Evolutionary conservation across 2,888 invertebrate genomes (phyloP), one percentile per base, ranked within the genome.

Genomic region (Tenodera sinensis): DNA sequence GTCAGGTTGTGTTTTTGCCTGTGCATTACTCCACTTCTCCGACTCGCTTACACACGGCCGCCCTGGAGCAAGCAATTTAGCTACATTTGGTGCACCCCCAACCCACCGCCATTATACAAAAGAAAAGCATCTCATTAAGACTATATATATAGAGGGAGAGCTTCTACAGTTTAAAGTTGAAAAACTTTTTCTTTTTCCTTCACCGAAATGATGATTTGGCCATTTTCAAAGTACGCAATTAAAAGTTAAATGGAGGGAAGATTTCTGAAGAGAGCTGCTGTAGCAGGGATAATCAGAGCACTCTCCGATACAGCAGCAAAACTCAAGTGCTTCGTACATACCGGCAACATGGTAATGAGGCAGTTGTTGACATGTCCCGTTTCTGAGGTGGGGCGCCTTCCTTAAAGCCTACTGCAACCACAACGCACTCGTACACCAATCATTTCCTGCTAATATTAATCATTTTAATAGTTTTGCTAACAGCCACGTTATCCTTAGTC

Each of bases 221-320:
- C 90, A 90, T 90, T 90, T 90, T 90, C 90, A 90, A 90, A 90
- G 90, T 87, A 90, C 85, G 90, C 90, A 90, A 90, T 90, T 90
- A 90, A 90, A 90, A 90, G 90, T 90, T 90, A 90, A 90, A 90
- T 89, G 90, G 90, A 87, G 88, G 88, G 88, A 88, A 89, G 86
- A 88, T 86, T 87, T 83, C 34, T 87, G 42, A 83, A 88, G 89
- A 87, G 86, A 47, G 88, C 84, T 84, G 28, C 82, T 30, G 54
- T 87, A 20, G 42, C 30, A 83, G 87, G 84, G 85, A 89, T 89
- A 89, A 89, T 89, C 89, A 89, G 89, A 84, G 71, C 25, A 81
- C 86, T 87, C 54, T 54, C 54, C 54, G 54, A 54, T 54, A 54
- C 54, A 20, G 54, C 54, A 54, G 54, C 54, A 54, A 14, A 54